Conservation (phyloP, 2,797 vertebrate genomes). For the Antrozous pallidus region DNA sequence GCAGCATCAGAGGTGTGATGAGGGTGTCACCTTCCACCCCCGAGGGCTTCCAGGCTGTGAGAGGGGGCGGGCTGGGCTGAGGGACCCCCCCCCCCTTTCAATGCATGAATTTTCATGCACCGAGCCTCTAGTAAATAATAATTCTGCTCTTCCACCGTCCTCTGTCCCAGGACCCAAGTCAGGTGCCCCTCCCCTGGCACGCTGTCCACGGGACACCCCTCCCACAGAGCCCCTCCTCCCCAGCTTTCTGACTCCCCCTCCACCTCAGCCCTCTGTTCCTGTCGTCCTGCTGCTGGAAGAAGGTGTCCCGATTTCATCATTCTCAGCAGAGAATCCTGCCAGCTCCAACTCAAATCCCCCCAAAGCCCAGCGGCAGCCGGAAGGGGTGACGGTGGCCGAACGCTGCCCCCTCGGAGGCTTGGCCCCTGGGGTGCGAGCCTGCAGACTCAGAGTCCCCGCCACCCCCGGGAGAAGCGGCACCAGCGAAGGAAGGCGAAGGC, state of each 20-base stretch:
- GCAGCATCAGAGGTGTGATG: too few species aligned
- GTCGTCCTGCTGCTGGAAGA: background rate
- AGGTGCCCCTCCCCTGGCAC: background rate
- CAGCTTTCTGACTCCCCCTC: background rate
- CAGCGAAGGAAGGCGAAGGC: accelerated
- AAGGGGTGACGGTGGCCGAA: accelerated
- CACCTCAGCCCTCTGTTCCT: background rate
- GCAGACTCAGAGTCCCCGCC: accelerated
- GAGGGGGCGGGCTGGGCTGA: too few species aligned
- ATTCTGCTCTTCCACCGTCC: too few species aligned
- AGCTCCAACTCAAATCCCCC: background rate
- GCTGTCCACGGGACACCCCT: background rate
- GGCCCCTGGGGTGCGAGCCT: background rate
- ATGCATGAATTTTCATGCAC: too few species aligned
- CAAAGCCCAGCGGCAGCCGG: accelerated
- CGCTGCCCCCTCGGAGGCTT: accelerated
- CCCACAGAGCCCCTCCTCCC: too few species aligned
- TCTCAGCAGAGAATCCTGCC: background rate
- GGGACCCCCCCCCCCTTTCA: too few species aligned
- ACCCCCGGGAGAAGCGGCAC: accelerated
- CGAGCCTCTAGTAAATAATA: too few species aligned
- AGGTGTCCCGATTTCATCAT: background rate
- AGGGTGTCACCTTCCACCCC: too few species aligned
- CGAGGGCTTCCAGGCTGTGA: too few species aligned
- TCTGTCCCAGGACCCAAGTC: background rate